Evolutionary conservation across 2,113 vertebrate species (phyloP).

Genomic region (Lagopus muta): DNA sequence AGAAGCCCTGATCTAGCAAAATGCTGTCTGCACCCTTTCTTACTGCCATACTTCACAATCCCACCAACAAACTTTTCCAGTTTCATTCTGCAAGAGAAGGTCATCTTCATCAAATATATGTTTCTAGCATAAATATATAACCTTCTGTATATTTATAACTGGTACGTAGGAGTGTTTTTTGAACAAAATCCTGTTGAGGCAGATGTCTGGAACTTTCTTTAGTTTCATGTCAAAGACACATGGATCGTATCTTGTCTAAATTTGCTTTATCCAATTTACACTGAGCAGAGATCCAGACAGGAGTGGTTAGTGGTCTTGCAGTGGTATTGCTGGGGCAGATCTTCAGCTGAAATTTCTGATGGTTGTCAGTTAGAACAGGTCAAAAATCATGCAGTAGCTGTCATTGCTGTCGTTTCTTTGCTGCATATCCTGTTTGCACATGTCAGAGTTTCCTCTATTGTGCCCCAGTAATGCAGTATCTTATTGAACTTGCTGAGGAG

Average conservation of each 20-base stretch:
- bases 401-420: not conserved
- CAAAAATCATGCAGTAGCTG: not conserved
- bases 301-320: not conserved
- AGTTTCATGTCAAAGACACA: conserved; percentile 61
- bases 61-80: not conserved
- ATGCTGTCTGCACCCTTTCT: not conserved
- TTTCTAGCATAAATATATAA: conserved; percentile 59
- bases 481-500: not conserved
- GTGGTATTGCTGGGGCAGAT: not conserved
- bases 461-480: not conserved
- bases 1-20: not conserved
- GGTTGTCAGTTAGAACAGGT: not conserved
- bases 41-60: not conserved
- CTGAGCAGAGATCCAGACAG: not conserved
- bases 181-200: conserved; percentile 59
- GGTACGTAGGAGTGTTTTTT: conserved; percentile 55
- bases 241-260: conserved; percentile 28
- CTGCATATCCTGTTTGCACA: not conserved
- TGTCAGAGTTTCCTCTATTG: not conserved
- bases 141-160: conserved; percentile 60
- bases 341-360: not conserved
- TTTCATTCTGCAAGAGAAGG: conserved; percentile 32
- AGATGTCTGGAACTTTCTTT: conserved; percentile 70
- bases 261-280: conserved; percentile 1
- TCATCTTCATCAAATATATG: conserved; percentile 55